Conservation (phyloP, 2,113 vertebrate genomes). For the Dascyllus trimaculatus region DNA sequence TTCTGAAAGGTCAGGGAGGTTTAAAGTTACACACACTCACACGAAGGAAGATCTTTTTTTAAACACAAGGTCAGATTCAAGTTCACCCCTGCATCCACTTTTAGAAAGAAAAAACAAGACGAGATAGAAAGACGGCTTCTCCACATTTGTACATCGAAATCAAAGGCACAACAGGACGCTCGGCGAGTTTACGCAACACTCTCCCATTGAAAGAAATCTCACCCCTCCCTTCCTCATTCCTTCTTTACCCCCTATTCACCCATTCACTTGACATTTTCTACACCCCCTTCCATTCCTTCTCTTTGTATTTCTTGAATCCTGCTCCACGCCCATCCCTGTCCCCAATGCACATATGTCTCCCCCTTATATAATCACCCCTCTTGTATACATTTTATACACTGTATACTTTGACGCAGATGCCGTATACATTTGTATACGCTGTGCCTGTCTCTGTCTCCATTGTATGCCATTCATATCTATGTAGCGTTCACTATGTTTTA, state of each 20-base stretch:
- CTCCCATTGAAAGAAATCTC: constrained; percentile 49
- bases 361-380: constrained; percentile 66
- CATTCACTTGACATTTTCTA: constrained; percentile 54
- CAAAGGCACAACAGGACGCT: constrained; percentile 26
- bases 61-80: constrained; percentile 37
- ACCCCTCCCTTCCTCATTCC: constrained; percentile 20
- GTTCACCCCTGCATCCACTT: neutral
- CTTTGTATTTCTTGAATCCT: constrained; percentile 53
- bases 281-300: constrained; percentile 22
- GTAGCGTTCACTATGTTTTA: constrained; percentile 81
- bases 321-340: constrained; percentile 17
- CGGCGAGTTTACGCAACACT: neutral
- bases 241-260: neutral
- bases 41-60: constrained; percentile 4
- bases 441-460: constrained; percentile 70
- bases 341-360: constrained; percentile 74
- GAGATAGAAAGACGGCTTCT: constrained; percentile 14
- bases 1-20: constrained; percentile 22
- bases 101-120: neutral
- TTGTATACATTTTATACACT: constrained; percentile 73
- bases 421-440: constrained; percentile 73
- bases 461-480: constrained; percentile 82
- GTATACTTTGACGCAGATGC: constrained; percentile 67
- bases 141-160: constrained; percentile 9
- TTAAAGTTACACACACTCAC: constrained; percentile 13